Conservation (phyloP, 2,113 vertebrate species). For the Uropsilus gracilis region DNA sequence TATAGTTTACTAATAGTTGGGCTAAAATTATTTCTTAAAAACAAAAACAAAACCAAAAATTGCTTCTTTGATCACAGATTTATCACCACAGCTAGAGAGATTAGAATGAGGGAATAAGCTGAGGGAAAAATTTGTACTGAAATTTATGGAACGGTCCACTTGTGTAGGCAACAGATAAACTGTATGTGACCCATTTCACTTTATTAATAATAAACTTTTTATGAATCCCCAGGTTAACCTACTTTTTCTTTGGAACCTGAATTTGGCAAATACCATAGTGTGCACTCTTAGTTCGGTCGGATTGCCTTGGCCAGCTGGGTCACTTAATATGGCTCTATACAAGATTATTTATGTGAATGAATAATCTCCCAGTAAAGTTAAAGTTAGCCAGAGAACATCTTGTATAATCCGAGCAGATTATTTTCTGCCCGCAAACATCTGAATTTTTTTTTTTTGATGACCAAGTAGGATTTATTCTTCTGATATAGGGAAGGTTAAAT, state of each 20-base stretch:
- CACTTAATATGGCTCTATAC: not conserved
- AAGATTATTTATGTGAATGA: not conserved
- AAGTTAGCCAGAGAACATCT: not conserved
- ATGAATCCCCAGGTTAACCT: not conserved
- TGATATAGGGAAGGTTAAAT: too few relatives aligned
- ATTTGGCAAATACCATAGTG: not conserved
- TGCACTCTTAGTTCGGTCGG: not conserved
- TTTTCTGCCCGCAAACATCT: not conserved
- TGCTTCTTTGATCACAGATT: not conserved
- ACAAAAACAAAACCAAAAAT: not conserved
- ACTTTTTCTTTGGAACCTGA: not conserved
- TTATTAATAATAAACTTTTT: conserved; percentile 7
- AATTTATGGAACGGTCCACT: not conserved
- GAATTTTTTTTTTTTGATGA: too few relatives aligned
- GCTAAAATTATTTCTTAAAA: conserved; percentile 17
- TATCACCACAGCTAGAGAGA: not conserved
- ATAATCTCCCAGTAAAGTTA: not conserved
- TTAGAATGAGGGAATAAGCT: not conserved
- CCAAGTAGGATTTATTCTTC: too few relatives aligned
- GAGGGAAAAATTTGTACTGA: not conserved
- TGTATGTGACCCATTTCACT: not conserved
- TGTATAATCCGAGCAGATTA: not conserved
- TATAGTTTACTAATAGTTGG: not conserved
- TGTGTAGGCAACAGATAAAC: not conserved
- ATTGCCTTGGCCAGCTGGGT: not conserved